Base-by-base conservation (phyloP, 1,140 invertebrate species). In the Drosophila ambigua region DNA sequence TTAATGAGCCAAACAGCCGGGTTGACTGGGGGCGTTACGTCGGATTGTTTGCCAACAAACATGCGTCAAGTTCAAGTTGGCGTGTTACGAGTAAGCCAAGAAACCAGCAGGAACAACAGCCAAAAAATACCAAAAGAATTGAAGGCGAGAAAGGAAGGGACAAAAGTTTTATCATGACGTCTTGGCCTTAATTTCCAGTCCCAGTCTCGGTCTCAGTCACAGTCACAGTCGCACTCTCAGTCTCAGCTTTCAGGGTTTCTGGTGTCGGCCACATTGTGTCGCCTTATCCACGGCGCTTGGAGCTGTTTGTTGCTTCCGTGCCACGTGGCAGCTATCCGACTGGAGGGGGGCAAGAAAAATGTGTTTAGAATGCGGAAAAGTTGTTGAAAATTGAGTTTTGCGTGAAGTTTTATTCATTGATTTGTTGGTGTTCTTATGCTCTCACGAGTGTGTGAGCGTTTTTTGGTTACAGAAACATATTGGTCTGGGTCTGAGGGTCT, bases 381-480 rank as follows among this genome's bases (percentile, higher is more conserved):
- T 79, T 87, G 76, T 64, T 67, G 83, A 88, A 88, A 88, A 88
- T 88, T 88, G 76, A 79, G 76, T 88, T 87, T 87, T 74, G 77
- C 68, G 77, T 74, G 74, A 59, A 85, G 68, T 87, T 85, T 63
- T 65, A 71, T 79, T 71, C 74, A 87, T 81, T 87, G 77, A 85
- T 81, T 87, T 85, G 73, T 65, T 62, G 71, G 15, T 31, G 49
- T 11, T 41, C 4, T 13, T 43, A 20, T 53, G 49, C 48, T 7
- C 28, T 28, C 28, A 28, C 6, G 28, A 6, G 6, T 28, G 28
- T 28, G 28, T 31, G 28, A 7, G 28, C 20, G 20, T 20, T 31
- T 2, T 31, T 31, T 31, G 7, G 28, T 2, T 8, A 7, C 7
- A 8, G 28, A 31, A 31, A 31, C 6, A 31, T 31, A 31, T 8